phyloP scores from a whole-genome alignment of 2,113 vertebrate genomes.

The Ahaetulla prasina region DNA sequence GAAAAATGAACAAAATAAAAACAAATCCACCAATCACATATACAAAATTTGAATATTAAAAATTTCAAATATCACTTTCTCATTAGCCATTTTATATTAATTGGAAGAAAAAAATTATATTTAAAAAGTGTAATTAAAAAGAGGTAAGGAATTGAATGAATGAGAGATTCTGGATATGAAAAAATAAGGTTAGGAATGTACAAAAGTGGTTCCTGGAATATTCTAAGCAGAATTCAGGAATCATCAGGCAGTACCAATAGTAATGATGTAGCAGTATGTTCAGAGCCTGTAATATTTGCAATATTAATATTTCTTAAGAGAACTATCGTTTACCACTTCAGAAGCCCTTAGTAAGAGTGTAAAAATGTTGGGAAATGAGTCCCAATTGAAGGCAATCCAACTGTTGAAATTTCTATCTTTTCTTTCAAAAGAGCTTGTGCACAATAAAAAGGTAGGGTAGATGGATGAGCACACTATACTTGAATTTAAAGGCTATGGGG shows the following conservation, averaged over 20 bases:
- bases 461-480: background rate
- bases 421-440: background rate
- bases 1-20: background rate
- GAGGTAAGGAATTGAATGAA: background rate
- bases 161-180: background rate
- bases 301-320: background rate
- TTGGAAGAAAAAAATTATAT: background rate
- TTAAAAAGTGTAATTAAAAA: background rate
- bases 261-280: background rate
- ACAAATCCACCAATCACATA: background rate
- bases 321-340: background rate
- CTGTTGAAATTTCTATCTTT: background rate
- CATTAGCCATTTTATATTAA: background rate
- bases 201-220: background rate
- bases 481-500: background rate
- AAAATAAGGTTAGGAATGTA: background rate
- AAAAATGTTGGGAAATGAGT: background rate
- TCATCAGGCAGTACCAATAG: background rate
- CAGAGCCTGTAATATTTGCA: background rate
- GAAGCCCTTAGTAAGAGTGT: background rate
- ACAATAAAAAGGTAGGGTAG: background rate
- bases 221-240: background rate
- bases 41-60: background rate
- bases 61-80: background rate
- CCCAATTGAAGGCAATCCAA: background rate